These are phyloP conservation scores for Ornithoptera priamus DNA, from an alignment of 2,888 invertebrate genomes.

Conservation along the genomic window DNA sequence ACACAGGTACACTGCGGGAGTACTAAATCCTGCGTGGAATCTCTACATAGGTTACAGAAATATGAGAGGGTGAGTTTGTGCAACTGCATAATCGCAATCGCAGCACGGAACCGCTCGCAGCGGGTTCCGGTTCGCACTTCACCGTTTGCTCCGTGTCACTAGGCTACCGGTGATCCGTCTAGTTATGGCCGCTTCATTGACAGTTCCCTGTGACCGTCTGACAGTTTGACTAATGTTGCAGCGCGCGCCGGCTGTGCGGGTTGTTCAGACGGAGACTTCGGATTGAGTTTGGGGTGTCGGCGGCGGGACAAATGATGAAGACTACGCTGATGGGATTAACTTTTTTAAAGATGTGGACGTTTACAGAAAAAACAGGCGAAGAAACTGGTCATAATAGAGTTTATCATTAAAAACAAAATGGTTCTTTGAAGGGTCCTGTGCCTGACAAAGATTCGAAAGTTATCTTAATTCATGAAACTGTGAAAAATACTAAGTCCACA, in stretches of 20 bases:
- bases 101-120: conserved; percentile 29
- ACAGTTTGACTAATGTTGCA: conserved; percentile 75
- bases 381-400: no score
- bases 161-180: conserved; percentile 60
- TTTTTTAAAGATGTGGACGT: conserved; percentile 3
- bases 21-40: no score
- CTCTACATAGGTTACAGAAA: no score
- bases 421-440: no score
- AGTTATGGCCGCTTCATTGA: conserved; percentile 67
- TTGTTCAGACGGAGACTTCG: conserved; percentile 57
- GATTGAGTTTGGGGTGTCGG: conserved; percentile 53
- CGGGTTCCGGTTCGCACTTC: conserved; percentile 27
- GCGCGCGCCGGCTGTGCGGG: conserved; percentile 46
- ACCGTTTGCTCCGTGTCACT: conserved; percentile 38
- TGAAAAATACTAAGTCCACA: no score
- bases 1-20: no score
- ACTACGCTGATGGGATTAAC: conserved; percentile 18
- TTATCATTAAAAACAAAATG: no score
- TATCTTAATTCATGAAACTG: no score
- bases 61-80: no score
- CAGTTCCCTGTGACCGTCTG: conserved; percentile 65
- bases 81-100: no score
- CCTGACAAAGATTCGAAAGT: no score
- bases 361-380: neutral
- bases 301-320: conserved; percentile 33